phyloP scores from a whole-genome alignment of 2,113 vertebrate genomes.

The Callochromis pleurospilus region DNA sequence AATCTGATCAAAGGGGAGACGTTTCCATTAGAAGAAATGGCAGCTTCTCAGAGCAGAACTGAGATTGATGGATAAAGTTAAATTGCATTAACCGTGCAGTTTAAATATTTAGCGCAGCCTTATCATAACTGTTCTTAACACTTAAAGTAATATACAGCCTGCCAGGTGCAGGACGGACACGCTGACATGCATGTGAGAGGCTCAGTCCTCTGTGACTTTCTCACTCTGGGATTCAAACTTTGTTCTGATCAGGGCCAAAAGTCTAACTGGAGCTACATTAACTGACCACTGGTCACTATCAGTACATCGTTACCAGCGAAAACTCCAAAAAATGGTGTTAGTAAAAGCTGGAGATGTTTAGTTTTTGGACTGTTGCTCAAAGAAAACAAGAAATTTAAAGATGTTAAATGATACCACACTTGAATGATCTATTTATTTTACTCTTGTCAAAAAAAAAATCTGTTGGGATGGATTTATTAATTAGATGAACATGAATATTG shows the following conservation, averaged over 20 bases:
- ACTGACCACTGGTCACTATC: not conserved
- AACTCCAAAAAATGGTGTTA: not conserved
- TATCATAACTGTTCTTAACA: slow-evolving; percentile 90
- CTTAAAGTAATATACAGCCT: slow-evolving; percentile 77
- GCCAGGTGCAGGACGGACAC: not conserved
- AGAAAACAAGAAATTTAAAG: not conserved
- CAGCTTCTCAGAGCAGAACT: slow-evolving; percentile 69
- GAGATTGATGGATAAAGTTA: slow-evolving; percentile 87
- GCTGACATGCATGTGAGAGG: not conserved
- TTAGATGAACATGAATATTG: not conserved
- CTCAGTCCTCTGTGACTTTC: not conserved
- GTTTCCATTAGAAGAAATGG: slow-evolving; percentile 72
- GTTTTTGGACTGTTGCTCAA: not conserved
- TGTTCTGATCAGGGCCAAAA: not conserved
- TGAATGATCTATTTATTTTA: not conserved
- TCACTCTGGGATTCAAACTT: not conserved
- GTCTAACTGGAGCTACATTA: not conserved
- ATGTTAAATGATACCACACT: not conserved
- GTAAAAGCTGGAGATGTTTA: not conserved
- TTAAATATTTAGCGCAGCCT: slow-evolving; percentile 90
- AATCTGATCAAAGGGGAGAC: slow-evolving; percentile 81
- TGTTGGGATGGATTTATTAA: not conserved
- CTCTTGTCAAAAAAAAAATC: not conserved
- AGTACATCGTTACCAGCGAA: not conserved
- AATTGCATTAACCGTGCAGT: slow-evolving; percentile 81